Evolutionary conservation across 2,888 invertebrate species (phyloP).

Genomic region (Agrochola macilenta): DNA sequence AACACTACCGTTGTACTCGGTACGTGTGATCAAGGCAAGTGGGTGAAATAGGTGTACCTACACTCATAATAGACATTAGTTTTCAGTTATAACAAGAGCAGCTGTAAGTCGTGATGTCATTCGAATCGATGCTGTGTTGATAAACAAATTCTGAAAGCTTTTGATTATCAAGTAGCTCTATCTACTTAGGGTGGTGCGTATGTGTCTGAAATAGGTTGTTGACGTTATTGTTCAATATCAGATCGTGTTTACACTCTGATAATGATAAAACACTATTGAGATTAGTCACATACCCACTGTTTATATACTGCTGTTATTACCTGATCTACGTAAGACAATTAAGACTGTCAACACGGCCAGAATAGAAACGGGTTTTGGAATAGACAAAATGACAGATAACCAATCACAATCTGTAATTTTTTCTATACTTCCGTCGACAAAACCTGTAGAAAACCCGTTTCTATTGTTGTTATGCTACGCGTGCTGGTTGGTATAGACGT

Average conservation of each 20-base stretch:
- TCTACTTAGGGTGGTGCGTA: too few relatives aligned
- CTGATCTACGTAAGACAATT: background rate
- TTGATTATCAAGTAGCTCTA: conserved; percentile 1
- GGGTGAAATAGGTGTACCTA: background rate
- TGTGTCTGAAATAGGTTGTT: conserved; percentile 24
- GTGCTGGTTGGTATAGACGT: too few relatives aligned
- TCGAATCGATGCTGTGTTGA: background rate
- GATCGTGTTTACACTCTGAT: conserved; percentile 32
- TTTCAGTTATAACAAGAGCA: background rate
- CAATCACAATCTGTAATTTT: too few relatives aligned
- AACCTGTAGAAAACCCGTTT: too few relatives aligned
- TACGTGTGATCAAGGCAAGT: too few relatives aligned
- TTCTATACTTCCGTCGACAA: too few relatives aligned
- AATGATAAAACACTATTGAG: conserved; percentile 33
- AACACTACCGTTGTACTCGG: too few relatives aligned
- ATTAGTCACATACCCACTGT: conserved; percentile 7
- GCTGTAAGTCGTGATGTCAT: background rate
- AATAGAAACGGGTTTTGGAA: too few relatives aligned
- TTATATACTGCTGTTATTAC: background rate
- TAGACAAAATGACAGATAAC: too few relatives aligned
- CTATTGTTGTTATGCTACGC: too few relatives aligned
- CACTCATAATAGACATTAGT: background rate
- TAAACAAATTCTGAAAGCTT: conserved; percentile 16
- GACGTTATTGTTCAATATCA: conserved; percentile 33
- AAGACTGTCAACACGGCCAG: background rate